Base-by-base conservation (phyloP, 2,113 vertebrate genomes). In the Microtus pennsylvanicus region DNA sequence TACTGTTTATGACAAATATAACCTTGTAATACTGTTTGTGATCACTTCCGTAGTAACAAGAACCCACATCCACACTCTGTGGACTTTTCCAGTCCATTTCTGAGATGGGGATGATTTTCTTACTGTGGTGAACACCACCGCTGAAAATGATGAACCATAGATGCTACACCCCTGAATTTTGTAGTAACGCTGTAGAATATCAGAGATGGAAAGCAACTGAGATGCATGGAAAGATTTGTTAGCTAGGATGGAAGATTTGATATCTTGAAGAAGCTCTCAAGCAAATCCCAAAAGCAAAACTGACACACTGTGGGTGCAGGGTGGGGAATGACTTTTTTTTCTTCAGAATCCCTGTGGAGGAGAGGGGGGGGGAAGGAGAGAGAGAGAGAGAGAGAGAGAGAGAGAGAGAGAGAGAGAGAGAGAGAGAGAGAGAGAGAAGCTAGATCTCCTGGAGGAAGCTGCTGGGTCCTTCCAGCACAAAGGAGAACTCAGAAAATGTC, bases 401-500 rank as follows among this genome's bases (percentile, higher is more conserved):
- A 65, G 24, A 65, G 63, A 65, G 63, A 65, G 63, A 65, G 63
- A 85, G 9, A 2, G 4, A 80, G 35, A 61, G 33, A 47, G 70
- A 55, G 47, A 33, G 12, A 67, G 9, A 65, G 24, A 30, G 63
- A 67, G 26, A 67, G 65, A 12, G 65, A 65, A 50, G 50, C 50
- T 52, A 52, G 90, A 87, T 38, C 63, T 95, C 88, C 26, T 87
- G 17, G 33, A 93, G 50, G 35, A 90, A 30, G 61, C 17, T 52
- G 69, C 42, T 7, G 77, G 78, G 87, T 19, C 55, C 67, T 86
- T 26, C 76, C 26, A 72, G 69, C 55, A 14, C 42, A 42, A 47
- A 89, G 74, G 65, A 85, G 69, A 93, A 72, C 81, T 93, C 85
- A 50, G 52, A 93, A 94, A 35, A 78, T 91, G 90, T 96, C 95